phyloP scores from a whole-genome alignment of 2,797 vertebrate species.

The Eidolon dupreanum region DNA sequence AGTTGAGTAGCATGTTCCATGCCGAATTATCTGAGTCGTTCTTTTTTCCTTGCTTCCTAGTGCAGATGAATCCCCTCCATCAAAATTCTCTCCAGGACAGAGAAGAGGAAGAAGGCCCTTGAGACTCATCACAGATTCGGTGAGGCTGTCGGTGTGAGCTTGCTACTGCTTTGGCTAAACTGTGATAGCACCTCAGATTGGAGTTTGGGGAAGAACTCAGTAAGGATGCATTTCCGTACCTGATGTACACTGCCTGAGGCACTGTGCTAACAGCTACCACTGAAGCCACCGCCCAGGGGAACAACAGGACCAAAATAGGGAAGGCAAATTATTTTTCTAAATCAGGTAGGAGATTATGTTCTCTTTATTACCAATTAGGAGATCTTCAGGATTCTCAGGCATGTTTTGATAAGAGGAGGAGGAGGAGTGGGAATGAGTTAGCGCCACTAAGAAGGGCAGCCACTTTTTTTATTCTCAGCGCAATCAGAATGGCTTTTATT shows the following conservation, averaged over 20 bases:
- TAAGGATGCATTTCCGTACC: background rate
- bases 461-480: constrained; percentile 66
- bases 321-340: background rate
- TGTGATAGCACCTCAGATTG: background rate
- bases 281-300: constrained; percentile 11
- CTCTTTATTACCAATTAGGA: constrained; percentile 69
- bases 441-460: constrained; percentile 64
- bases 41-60: background rate
- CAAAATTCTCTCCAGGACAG: background rate
- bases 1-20: background rate
- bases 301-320: background rate
- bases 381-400: constrained; percentile 46
- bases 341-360: constrained; percentile 42
- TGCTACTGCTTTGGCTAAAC: background rate
- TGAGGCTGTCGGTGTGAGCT: background rate
- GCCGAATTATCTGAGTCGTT: background rate
- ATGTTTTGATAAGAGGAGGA: constrained; percentile 64
- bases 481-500: constrained; percentile 67
- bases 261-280: background rate
- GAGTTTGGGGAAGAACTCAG: background rate
- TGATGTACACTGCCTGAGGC: background rate
- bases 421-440: constrained; percentile 39
- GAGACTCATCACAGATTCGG: background rate
- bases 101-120: background rate
- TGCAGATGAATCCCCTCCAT: background rate